Base-by-base conservation (phyloP, 2,797 vertebrate genomes). In the Hoplostethus mediterraneus region DNA sequence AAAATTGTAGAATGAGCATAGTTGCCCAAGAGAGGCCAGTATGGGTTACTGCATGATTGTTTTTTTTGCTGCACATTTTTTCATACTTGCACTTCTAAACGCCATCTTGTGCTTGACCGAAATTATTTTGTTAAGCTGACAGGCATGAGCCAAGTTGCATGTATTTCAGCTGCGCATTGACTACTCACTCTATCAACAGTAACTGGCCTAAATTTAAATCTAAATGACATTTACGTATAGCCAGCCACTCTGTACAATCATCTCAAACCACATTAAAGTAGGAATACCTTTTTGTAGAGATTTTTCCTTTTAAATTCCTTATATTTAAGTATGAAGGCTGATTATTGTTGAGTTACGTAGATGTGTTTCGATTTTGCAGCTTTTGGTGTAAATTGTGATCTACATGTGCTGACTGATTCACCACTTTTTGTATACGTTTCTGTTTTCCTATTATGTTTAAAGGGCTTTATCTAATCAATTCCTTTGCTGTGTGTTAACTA, bases 401-500 rank as follows among this genome's bases (percentile, higher is more conserved):
- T 33, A 49, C 3, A 16, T 11, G 14, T 60, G 28, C 28, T 59
- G 14, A 44, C 17, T 10, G n/a, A 48, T 38, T 64, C 25, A 59
- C 40, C 45, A 13, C 17, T 3, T 51, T 9, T 44, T 28, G 1
- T 51, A 42, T 17, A 14, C 8, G 2, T 7, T 17, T 21, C 44
- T 13, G 42, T 6, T 52, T 77, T 56, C 5, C 31, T 61, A 31
- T 45, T 52, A 9, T 5, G 44, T 63, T 55, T 58, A 40, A 67
- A 73, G 64, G 53, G 49, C 38, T 59, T 60, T 51, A 48, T 69
- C 38, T 6, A 53, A 36, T 75, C 54, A 25, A 68, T 53, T 63
- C 7, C 28, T 49, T 45, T 67, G 49, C n/a, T 49, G 45, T 71
- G 62, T 71, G 56, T 80, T 6, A 75, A 85, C 83, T 86, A 76